Conservation (phyloP, 1,140 invertebrate species). For the Drosophila melanogaster region DNA sequence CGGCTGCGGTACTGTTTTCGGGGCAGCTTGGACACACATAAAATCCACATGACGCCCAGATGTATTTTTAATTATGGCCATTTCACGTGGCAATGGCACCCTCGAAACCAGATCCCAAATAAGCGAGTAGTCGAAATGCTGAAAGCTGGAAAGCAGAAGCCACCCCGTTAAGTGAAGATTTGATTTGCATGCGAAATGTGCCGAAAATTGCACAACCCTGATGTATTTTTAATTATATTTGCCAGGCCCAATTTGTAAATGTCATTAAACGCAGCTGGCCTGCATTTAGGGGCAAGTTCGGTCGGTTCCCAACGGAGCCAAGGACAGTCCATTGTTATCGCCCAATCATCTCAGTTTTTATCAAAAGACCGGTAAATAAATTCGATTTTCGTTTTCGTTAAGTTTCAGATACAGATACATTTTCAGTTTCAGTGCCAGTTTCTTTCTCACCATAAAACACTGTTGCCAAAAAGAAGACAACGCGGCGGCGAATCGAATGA, state of each 20-base stretch:
- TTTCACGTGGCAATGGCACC: slow-evolving; percentile 55
- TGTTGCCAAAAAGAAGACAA: slow-evolving; percentile 37
- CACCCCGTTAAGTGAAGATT: slow-evolving; percentile 46
- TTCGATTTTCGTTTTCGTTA: slow-evolving; percentile 57
- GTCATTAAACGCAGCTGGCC: slow-evolving; percentile 57
- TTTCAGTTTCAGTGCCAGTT: slow-evolving; percentile 1
- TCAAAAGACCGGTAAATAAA: slow-evolving; percentile 59
- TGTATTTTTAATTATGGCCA: slow-evolving; percentile 80
- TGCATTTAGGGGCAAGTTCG: slow-evolving; percentile 53
- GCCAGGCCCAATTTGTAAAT: slow-evolving; percentile 56
- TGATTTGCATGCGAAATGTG: slow-evolving; percentile 62
- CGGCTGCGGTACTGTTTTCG: slow-evolving; percentile 19
- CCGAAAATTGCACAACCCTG: slow-evolving; percentile 64
- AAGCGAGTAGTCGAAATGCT: neutral
- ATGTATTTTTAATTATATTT: slow-evolving; percentile 75
- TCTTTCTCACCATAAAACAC: slow-evolving; percentile 75
- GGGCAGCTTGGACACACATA: slow-evolving; percentile 56
- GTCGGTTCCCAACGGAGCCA: slow-evolving; percentile 51
- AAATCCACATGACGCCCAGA: slow-evolving; percentile 71
- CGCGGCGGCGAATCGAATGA: slow-evolving; percentile 13
- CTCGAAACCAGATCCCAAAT: slow-evolving; percentile 1
- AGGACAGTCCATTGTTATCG: slow-evolving; percentile 69
- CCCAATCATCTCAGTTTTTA: slow-evolving; percentile 45
- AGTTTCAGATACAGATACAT: slow-evolving; percentile 2
- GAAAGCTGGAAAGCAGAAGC: slow-evolving; percentile 18